Evolutionary conservation across 2,113 vertebrate genomes (phyloP).

Genomic region (Nettapus auritus): DNA sequence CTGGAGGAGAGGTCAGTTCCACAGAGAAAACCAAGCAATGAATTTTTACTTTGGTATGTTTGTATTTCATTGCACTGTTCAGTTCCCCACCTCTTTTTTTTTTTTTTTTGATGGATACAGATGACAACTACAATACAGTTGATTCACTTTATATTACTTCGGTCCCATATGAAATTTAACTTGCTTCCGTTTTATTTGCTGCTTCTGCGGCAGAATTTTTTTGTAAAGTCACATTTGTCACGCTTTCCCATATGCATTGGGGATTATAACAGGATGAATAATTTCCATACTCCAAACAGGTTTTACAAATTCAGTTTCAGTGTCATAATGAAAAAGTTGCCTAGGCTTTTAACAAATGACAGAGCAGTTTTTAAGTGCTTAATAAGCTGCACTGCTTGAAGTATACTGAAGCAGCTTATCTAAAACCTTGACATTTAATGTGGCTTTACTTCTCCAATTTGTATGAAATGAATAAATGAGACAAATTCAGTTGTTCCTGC

Average conservation of each 20-base stretch:
- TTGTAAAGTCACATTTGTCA: slow-evolving; percentile 13
- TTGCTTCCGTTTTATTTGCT: not conserved
- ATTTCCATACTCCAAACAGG: slow-evolving; percentile 24
- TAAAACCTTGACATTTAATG: slow-evolving; percentile 27
- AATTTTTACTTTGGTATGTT: not conserved
- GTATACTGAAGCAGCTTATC: slow-evolving; percentile 28
- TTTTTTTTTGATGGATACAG: not conserved
- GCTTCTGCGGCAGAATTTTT: not conserved
- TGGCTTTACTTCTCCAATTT: slow-evolving; percentile 18
- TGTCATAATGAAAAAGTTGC: slow-evolving; percentile 49
- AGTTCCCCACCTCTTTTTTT: not conserved
- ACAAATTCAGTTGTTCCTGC: not conserved
- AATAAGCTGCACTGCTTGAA: not conserved
- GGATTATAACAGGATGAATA: not conserved
- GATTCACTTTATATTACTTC: not conserved
- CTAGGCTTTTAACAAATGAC: slow-evolving; percentile 22
- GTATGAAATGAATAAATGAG: slow-evolving; percentile 6
- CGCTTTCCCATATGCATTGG: not conserved
- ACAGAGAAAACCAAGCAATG: not conserved
- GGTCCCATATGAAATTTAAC: not conserved
- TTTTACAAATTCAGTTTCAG: slow-evolving; percentile 1
- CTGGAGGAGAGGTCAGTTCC: not conserved
- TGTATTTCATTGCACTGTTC: not conserved
- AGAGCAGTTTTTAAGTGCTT: slow-evolving; percentile 53
- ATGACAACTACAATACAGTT: not conserved